Conservation (phyloP, 2,113 vertebrate genomes). For the Sinocyclocheilus maitianheensis region DNA sequence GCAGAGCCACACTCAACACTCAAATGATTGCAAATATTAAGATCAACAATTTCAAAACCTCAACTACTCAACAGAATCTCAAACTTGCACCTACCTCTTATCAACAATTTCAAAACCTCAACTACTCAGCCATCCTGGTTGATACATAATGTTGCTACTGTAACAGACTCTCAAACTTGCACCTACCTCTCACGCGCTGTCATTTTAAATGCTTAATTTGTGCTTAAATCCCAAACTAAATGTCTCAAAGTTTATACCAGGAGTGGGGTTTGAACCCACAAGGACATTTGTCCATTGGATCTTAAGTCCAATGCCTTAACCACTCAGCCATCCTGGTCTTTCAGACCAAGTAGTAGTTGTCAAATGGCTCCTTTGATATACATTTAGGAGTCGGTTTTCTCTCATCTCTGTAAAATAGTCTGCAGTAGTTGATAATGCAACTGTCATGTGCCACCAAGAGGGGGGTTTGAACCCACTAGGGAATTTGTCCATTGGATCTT, state of each 20-base stretch:
- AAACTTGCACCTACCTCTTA: too few relatives aligned
- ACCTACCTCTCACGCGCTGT: background rate
- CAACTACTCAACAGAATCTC: too few relatives aligned
- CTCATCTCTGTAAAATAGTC: too few relatives aligned
- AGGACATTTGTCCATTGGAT: background rate
- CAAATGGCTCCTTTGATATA: too few relatives aligned
- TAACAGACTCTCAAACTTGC: too few relatives aligned
- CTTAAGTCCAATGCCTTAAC: background rate
- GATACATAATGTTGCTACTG: background rate
- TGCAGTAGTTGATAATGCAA: too few relatives aligned
- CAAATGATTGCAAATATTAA: background rate
- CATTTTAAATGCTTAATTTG: background rate
- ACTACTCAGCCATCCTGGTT: background rate
- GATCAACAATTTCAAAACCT: background rate
- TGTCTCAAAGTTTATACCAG: background rate
- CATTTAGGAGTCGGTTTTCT: too few relatives aligned
- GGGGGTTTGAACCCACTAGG: too few relatives aligned
- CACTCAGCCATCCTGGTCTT: background rate
- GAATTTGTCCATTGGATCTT: too few relatives aligned
- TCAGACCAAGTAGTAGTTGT: too few relatives aligned
- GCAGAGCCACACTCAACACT: background rate
- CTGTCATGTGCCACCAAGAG: too few relatives aligned
- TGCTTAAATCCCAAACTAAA: too few relatives aligned
- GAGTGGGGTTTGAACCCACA: background rate
- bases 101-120: background rate